Base-by-base conservation (phyloP, 2,888 invertebrate genomes). In the Hyposoter dolosus region DNA sequence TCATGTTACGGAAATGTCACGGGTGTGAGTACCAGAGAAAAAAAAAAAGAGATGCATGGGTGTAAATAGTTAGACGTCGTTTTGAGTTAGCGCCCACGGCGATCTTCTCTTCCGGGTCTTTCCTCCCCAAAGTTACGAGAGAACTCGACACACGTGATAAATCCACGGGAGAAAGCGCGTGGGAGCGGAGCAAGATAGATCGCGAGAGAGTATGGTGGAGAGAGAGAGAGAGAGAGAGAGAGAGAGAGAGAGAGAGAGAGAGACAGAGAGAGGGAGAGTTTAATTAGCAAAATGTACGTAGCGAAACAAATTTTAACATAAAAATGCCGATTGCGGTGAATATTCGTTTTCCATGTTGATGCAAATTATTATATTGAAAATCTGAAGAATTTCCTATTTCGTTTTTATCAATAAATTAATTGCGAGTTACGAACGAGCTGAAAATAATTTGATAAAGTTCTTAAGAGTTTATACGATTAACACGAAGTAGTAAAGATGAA, bases 81-180 rank as follows among this genome's bases (percentile, higher is more conserved):
- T 43, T 43, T 28, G 60, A 43, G 40, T 35, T 60, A n/a, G 17
- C 63, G 23, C 43, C 65, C 66, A 40, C 80, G 50, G n/a, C 17
- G 5, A 66, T 40, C 9, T 66, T 66, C 28, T 40, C 40, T 17
- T 66, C 66, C 32, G 17, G 66, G 28, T 66, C 40, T 40, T 66
- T 40, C 40, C 6, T n/a, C 17, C 77, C 15, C 23, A 75, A 75
- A 23, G 35, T n/a, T 19, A 47, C 69, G 40, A 47, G 56, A 19
- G 23, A 72, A 71, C 63, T 56, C n/a, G 82, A n/a, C 50, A 65
- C 66, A 15, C 68, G 45, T 32, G 50, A 81, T 81, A 74, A 40
- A 69, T 40, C n/a, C 28, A 32, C 78, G 40, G 56, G 10, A 74
- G 53, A 74, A 35, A 53, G 40, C 15, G 66, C 35, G 45, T n/a